phyloP scores from a whole-genome alignment of 1,140 invertebrate species.

The Oryctes rhinoceros region DNA sequence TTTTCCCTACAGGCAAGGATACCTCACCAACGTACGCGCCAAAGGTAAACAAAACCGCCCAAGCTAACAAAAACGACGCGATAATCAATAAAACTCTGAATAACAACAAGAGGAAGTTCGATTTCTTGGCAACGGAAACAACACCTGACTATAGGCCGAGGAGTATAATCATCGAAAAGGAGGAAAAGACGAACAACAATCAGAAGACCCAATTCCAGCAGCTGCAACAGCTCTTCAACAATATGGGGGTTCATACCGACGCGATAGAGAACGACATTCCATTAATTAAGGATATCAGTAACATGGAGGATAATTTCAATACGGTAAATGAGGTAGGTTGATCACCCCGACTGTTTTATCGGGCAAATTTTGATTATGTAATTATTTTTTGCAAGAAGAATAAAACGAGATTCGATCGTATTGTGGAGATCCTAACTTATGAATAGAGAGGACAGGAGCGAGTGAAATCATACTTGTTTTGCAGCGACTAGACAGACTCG shows the following conservation, averaged over 20 bases:
- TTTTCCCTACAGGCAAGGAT: neutral
- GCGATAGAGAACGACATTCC: constrained; percentile 61
- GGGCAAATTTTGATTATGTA: constrained; percentile 7
- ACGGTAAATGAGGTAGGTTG: constrained; percentile 66
- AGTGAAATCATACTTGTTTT: too few relatives aligned
- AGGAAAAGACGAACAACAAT: constrained; percentile 76
- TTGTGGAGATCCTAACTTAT: neutral
- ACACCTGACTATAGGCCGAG: constrained; percentile 82
- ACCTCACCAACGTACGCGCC: constrained; percentile 57
- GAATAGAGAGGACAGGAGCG: too few relatives aligned
- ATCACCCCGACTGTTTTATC: neutral
- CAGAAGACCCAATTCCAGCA: constrained; percentile 81
- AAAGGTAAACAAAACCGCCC: constrained; percentile 65
- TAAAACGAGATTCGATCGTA: too few relatives aligned
- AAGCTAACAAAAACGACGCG: constrained; percentile 55
- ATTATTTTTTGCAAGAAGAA: too few relatives aligned
- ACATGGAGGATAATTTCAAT: constrained; percentile 62
- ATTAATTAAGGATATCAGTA: constrained; percentile 67
- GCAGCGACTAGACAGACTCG: too few relatives aligned
- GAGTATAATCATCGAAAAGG: constrained; percentile 68
- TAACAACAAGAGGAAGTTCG: constrained; percentile 86
- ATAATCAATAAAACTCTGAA: constrained; percentile 57
- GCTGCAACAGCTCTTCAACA: constrained; percentile 76
- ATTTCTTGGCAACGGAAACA: constrained; percentile 82
- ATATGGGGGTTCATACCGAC: constrained; percentile 59